Percentiles rank a stretch among this genome's conserved stretches.
These are phyloP conservation scores for Athalia rosae DNA, from an alignment of 2,888 invertebrate genomes.

Conservation along the genomic window DNA sequence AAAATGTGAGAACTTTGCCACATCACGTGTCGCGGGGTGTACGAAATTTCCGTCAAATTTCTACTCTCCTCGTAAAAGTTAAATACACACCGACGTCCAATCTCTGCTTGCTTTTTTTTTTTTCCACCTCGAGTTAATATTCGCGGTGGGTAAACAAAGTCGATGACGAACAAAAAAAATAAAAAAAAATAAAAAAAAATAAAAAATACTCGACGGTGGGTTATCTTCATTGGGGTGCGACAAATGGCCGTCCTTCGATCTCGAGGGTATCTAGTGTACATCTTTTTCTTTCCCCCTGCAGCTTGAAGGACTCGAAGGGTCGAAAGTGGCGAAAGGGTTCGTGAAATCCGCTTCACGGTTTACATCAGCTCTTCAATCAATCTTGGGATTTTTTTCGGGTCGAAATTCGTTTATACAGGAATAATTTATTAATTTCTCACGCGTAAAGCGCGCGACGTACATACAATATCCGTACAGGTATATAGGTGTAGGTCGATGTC, in stretches of 20 bases:
- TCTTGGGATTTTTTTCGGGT: background rate
- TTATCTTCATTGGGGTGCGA: slow-evolving; percentile 4
- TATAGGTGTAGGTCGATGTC: background rate
- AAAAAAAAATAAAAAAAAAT: too few species aligned
- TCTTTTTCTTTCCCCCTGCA: too few species aligned
- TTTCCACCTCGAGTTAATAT: background rate
- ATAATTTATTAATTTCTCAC: too few species aligned
- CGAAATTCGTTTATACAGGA: too few species aligned
- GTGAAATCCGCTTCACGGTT: background rate
- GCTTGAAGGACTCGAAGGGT: slow-evolving; percentile 14
- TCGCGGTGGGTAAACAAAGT: background rate
- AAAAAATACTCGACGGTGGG: slow-evolving; percentile 1
- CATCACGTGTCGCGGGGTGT: too few species aligned
- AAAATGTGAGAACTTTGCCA: background rate
- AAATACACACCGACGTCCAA: background rate
- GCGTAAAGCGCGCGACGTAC: too few species aligned
- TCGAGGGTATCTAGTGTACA: background rate
- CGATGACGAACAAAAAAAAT: background rate
- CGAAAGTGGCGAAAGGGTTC: slow-evolving; percentile 20
- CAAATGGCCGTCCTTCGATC: slow-evolving; percentile 17
- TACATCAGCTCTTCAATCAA: slow-evolving; percentile 2
- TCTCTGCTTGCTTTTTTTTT: too few species aligned
- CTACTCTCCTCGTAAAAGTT: background rate
- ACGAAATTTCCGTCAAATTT: background rate
- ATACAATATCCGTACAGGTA: background rate